Evolutionary conservation across 35 echinoderm and acorn worm species (phyloP), one percentile per base, ranked within the genome.

Genomic region (Acanthaster planci): DNA sequence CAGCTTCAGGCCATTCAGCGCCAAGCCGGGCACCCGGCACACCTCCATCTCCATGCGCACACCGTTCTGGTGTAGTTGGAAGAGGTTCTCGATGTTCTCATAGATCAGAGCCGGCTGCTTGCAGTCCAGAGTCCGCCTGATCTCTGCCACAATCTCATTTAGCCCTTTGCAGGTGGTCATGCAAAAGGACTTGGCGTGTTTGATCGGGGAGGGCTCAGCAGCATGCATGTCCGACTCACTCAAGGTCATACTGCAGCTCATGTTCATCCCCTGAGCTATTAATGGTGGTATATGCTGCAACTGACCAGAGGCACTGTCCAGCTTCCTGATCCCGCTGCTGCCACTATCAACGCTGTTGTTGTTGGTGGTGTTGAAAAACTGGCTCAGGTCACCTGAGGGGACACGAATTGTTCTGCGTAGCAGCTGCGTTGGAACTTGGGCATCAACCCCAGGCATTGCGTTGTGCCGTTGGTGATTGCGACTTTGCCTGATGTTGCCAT

Each of bases 1-100:
- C 80, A 99, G 54, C 39, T 93, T 93, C 15, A 99, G 88, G 47
- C 96, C 96, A 47, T 99, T 94, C 12, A 99, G 82, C 22, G 88
- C 75, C 32, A 99, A 32, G 10, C 96, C 96, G 26, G 96, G 92
- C 5, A 99, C 96, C 57, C 87, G 76, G 55, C 96, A 99, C 2
- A 99, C 96, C 37, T 99, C 96, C 82, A 99, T 85, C 39, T 99
- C 96, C 79, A 99, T 94, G 35, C 85, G 67, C 1, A 99, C 96
- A 29, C 92, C 92, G 8, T 87, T 88, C 37, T 87, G 86, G 55
- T 99, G 91, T 30, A 99, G 75, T 7, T 87, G 82, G 80, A 99
- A 99, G 82, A 99, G 91, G 58, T 94, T 94, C 57, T 90, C 96
- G 0, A 82, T 81, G 64, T 99, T 99, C 83, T 88, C 81, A 26